Conservation (phyloP, 35 echinoderm and acorn worm genomes). For the Lytechinus pictus region DNA sequence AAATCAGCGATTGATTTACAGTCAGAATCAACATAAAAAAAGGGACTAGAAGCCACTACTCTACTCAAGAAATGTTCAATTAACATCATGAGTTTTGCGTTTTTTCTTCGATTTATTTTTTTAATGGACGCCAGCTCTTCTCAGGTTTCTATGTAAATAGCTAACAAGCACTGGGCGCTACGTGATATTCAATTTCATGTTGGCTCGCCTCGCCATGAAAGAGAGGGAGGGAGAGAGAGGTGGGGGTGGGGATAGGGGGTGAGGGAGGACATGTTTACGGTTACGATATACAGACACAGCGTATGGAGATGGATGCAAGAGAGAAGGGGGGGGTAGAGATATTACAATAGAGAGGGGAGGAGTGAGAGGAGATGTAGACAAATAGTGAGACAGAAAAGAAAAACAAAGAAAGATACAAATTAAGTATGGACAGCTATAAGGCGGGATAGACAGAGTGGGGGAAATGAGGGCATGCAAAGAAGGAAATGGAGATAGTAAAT, state of each 20-base stretch:
- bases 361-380: neutral
- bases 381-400: neutral
- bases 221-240: neutral
- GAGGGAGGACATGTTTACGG: neutral
- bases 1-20: neutral
- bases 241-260: neutral
- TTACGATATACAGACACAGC: too few relatives aligned
- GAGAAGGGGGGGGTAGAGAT: neutral
- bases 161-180: neutral
- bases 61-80: neutral
- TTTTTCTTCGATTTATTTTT: neutral
- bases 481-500: neutral
- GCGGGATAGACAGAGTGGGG: neutral
- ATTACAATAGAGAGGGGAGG: neutral
- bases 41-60: neutral
- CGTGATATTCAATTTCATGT: neutral
- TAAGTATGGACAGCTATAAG: neutral
- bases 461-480: neutral
- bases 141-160: neutral
- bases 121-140: neutral
- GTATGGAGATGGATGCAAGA: neutral
- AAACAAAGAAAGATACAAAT: neutral
- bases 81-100: neutral
- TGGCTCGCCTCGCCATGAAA: neutral
- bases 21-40: neutral